These are phyloP conservation scores for Alloscopus bannaensis DNA, from an alignment of 2,888 invertebrate genomes.

Conservation along the genomic window DNA sequence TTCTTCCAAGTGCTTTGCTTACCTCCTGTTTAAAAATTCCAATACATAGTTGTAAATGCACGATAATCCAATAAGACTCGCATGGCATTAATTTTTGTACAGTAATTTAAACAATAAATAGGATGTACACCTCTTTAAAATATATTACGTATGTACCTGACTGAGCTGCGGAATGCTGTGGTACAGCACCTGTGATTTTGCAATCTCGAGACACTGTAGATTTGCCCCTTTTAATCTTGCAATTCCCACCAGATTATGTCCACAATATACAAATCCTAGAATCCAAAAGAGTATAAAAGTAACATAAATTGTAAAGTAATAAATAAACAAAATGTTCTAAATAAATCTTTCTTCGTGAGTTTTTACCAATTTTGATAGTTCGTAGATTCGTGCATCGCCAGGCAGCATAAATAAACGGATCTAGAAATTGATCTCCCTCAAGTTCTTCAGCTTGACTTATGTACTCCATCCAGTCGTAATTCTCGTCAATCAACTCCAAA, in stretches of 20 bases:
- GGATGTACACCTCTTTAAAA: too few species aligned
- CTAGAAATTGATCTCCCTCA: constrained; percentile 69
- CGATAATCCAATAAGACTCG: background rate
- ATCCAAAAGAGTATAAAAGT: background rate
- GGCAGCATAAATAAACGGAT: constrained; percentile 72
- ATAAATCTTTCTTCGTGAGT: too few species aligned
- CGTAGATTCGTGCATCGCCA: constrained; percentile 70
- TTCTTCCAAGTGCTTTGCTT: constrained; percentile 78
- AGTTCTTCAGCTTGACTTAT: constrained; percentile 65
- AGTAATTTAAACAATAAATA: too few species aligned
- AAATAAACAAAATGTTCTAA: too few species aligned
- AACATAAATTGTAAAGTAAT: too few species aligned
- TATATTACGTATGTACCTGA: constrained; percentile 65
- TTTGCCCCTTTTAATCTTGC: constrained; percentile 80
- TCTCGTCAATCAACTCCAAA: constrained; percentile 70
- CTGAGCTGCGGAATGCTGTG: constrained; percentile 65
- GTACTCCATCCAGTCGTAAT: constrained; percentile 71
- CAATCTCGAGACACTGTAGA: constrained; percentile 79
- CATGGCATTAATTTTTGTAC: background rate
- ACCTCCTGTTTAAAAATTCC: constrained; percentile 77
- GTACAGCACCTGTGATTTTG: constrained; percentile 75
- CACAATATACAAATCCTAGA: constrained; percentile 77
- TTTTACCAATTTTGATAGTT: constrained; percentile 69
- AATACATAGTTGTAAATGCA: constrained; percentile 6
- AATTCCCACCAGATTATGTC: constrained; percentile 81